A percentile compares a stretch with the other conserved stretches of the same genome.
Conservation (phyloP, 1,140 invertebrate genomes). For the Onthophagus taurus region DNA sequence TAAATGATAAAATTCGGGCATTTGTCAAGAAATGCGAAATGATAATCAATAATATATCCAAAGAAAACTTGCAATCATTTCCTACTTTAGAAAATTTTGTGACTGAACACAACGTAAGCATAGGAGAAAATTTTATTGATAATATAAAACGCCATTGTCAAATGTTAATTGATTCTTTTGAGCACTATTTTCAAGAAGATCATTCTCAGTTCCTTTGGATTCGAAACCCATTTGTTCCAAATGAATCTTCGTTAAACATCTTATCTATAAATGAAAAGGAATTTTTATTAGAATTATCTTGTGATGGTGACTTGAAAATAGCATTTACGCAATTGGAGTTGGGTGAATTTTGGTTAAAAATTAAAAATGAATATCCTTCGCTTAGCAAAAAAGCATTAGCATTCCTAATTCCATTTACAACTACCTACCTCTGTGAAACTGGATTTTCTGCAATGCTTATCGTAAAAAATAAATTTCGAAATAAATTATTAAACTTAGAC, state of each 20-base stretch:
- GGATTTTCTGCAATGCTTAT: background rate
- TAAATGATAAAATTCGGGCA: background rate
- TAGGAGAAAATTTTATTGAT: no score
- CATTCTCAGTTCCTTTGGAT: background rate
- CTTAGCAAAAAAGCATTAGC: background rate
- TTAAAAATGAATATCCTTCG: constrained; percentile 1
- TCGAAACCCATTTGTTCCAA: background rate
- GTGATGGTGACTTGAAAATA: background rate
- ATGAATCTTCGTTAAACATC: background rate
- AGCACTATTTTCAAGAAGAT: background rate
- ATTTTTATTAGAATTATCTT: background rate
- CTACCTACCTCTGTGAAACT: constrained; percentile 1
- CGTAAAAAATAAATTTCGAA: background rate
- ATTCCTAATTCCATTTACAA: background rate
- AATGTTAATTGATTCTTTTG: background rate
- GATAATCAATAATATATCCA: background rate
- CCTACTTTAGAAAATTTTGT: background rate
- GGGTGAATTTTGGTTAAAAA: background rate
- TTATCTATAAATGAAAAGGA: no score
- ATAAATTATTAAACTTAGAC: background rate
- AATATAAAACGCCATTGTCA: background rate
- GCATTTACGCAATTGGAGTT: background rate
- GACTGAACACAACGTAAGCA: no score
- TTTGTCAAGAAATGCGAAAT: background rate
- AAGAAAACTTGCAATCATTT: background rate